Conservation (phyloP, 2,797 vertebrate genomes). For the Melanotaenia pygmaea region DNA sequence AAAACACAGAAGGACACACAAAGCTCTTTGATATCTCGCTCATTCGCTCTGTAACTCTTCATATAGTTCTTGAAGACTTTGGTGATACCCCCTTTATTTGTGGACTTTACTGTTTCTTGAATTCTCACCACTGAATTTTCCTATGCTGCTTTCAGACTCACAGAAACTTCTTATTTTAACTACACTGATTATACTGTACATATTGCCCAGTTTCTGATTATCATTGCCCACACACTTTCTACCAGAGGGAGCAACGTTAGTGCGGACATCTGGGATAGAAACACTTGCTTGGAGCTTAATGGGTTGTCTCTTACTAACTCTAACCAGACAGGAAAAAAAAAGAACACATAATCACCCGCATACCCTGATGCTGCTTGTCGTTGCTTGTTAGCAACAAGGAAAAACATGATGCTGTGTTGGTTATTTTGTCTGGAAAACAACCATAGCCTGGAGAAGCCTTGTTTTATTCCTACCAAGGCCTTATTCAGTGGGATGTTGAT, state of each 20-base stretch:
- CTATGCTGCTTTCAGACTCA: constrained; percentile 13
- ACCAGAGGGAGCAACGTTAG: constrained; percentile 10
- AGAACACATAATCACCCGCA: constrained; percentile 46
- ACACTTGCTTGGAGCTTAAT: constrained; percentile 23
- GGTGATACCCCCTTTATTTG: not conserved
- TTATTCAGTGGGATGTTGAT: constrained; percentile 3
- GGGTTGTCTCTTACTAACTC: constrained; percentile 19
- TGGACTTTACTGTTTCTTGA: not conserved
- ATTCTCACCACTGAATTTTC: constrained; percentile 9
- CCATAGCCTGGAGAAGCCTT: not conserved
- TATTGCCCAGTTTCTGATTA: constrained; percentile 26
- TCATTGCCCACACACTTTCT: constrained; percentile 46
- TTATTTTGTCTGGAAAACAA: constrained; percentile 19
- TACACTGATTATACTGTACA: constrained; percentile 2
- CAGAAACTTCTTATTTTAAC: constrained; percentile 13
- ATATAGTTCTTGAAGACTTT: not conserved
- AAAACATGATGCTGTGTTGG: constrained; percentile 16
- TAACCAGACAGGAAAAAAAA: constrained; percentile 22
- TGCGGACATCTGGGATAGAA: constrained; percentile 46
- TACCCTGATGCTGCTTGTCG: constrained; percentile 40
- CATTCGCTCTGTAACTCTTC: constrained; percentile 7
- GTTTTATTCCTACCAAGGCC: not conserved
- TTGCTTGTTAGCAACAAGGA: constrained; percentile 32
- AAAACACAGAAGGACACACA: constrained; percentile 35
- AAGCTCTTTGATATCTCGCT: constrained; percentile 31